Percentiles rank a stretch among this genome's conserved stretches.
These are phyloP conservation scores for Theonella swinhoei DNA, from an alignment of 37 sponge, comb jelly and placozoan genomes.

Conservation along the genomic window DNA sequence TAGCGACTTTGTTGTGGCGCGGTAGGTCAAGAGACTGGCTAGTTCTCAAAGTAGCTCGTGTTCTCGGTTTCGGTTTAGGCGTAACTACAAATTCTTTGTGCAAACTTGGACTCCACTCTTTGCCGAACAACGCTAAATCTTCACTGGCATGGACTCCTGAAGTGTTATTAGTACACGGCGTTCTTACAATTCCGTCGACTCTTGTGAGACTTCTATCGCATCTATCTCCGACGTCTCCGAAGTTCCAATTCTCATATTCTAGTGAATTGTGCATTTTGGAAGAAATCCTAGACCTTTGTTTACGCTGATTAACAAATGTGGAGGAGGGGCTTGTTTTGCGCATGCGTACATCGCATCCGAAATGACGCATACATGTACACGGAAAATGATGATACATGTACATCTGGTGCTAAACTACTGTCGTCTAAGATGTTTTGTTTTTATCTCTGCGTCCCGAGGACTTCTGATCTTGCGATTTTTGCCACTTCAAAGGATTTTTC, in stretches of 20 bases:
- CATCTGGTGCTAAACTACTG: neutral
- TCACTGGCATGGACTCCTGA: neutral
- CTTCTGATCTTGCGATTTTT: conserved; percentile 14
- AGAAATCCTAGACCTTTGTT: neutral
- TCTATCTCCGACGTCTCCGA: neutral
- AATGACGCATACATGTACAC: neutral
- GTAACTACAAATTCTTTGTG: neutral
- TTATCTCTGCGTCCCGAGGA: conserved; percentile 25
- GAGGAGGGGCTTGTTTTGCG: neutral
- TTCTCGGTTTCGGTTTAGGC: neutral
- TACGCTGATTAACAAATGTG: neutral
- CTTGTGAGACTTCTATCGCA: neutral
- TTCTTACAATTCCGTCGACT: neutral
- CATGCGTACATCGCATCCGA: neutral
- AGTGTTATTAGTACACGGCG: neutral
- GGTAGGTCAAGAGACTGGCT: neutral
- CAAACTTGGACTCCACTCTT: neutral
- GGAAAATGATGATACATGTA: neutral
- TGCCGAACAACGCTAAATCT: neutral
- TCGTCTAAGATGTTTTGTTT: conserved; percentile 18
- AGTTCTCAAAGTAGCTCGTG: neutral
- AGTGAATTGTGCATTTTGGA: neutral
- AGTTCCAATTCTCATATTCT: neutral
- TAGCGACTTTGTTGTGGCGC: too few species aligned
- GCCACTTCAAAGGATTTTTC: conserved; percentile 75